Evolutionary conservation across 2,113 vertebrate species (phyloP).

Genomic region (Vanacampus margaritifer): DNA sequence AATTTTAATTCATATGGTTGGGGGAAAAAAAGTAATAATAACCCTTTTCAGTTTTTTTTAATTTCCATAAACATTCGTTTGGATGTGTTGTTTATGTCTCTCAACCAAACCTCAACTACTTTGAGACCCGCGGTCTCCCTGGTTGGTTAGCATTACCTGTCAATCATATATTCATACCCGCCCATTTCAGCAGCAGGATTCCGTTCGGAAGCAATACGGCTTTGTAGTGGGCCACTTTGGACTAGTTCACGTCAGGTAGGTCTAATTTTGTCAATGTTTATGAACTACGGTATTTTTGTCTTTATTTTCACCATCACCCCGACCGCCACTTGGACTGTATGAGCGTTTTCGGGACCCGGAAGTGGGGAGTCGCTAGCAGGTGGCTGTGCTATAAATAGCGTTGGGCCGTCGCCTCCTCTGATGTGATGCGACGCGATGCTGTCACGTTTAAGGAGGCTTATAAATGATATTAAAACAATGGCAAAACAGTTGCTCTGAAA

Average conservation of each 20-base stretch:
- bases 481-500: background rate
- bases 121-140: conserved; percentile 10
- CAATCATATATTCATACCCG: conserved; percentile 43
- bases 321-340: background rate
- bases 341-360: background rate
- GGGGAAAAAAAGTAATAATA: background rate
- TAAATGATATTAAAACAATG: background rate
- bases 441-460: background rate
- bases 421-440: background rate
- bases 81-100: conserved; percentile 35
- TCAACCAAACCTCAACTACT: conserved; percentile 58
- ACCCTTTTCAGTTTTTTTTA: background rate
- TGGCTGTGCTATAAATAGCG: conserved; percentile 26
- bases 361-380: conserved; percentile 41
- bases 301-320: background rate
- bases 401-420: background rate
- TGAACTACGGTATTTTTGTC: background rate
- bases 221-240: conserved; percentile 27
- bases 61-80: background rate
- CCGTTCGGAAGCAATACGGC: conserved; percentile 23
- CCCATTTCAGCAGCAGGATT: conserved; percentile 31
- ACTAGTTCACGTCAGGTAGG: conserved; percentile 57
- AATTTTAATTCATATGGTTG: background rate
- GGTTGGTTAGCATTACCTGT: conserved; percentile 21
- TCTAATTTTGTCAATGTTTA: conserved; percentile 7